These are phyloP conservation scores for Drosophila eugracilis DNA, from an alignment of 1,140 invertebrate genomes.

Conservation along the genomic window DNA sequence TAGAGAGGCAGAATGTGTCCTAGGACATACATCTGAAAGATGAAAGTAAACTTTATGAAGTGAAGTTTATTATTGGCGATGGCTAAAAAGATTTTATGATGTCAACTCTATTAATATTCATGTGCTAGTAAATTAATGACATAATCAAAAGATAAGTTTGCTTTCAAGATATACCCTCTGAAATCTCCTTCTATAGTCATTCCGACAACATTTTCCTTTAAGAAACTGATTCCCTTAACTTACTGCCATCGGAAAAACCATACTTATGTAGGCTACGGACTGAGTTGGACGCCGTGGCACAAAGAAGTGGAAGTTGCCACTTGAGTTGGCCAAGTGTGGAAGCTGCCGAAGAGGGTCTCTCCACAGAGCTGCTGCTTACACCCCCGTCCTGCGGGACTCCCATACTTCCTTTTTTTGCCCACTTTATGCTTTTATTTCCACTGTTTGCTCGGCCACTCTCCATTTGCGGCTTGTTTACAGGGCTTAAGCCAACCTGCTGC, in stretches of 20 bases:
- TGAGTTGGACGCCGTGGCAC: constrained; percentile 12
- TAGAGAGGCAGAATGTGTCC: not conserved
- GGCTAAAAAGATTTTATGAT: not conserved
- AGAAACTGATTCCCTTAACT: constrained; percentile 2
- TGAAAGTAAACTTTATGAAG: not conserved
- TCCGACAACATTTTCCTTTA: not conserved
- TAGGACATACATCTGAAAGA: not conserved
- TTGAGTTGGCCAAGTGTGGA: constrained; percentile 57
- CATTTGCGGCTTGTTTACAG: constrained; percentile 74
- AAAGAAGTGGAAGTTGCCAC: constrained; percentile 58
- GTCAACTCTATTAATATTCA: not conserved
- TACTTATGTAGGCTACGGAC: constrained; percentile 21
- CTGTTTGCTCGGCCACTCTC: constrained; percentile 58
- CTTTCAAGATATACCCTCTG: no score
- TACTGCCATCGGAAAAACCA: constrained; percentile 3
- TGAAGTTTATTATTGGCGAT: not conserved
- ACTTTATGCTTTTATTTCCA: constrained; percentile 22
- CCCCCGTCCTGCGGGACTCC: not conserved
- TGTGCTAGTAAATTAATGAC: no score
- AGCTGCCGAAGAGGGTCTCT: constrained; percentile 22
- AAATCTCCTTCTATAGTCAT: not conserved
- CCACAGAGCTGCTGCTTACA: not conserved
- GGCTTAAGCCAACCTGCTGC: constrained; percentile 62
- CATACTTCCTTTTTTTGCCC: not conserved
- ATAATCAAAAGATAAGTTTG: no score